Percentiles rank a stretch among this genome's conserved stretches.
Evolutionary conservation across 2,888 invertebrate species (phyloP).

Genomic region (Silvanus unidentatus): DNA sequence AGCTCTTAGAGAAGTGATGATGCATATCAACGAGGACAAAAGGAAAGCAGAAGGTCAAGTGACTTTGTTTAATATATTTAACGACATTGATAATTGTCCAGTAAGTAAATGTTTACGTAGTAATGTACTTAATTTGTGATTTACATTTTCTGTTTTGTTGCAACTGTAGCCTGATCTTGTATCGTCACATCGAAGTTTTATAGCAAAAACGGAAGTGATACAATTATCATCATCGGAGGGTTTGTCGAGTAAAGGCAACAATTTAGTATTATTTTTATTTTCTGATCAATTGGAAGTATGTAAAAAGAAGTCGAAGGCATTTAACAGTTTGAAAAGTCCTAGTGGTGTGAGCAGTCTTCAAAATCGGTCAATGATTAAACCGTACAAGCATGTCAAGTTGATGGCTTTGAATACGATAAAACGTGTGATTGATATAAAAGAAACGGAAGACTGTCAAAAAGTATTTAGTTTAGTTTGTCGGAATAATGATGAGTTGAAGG

Average conservation of each 20-base stretch:
- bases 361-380: slow-evolving; percentile 63
- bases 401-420: slow-evolving; percentile 85
- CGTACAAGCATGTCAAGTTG: slow-evolving; percentile 86
- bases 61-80: slow-evolving; percentile 94
- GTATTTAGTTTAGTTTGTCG: slow-evolving; percentile 87
- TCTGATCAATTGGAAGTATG: slow-evolving; percentile 92
- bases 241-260: slow-evolving; percentile 74
- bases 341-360: slow-evolving; percentile 28
- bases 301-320: slow-evolving; percentile 75
- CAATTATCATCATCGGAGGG: slow-evolving; percentile 70
- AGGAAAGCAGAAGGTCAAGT: slow-evolving; percentile 92
- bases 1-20: slow-evolving; percentile 88
- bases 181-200: slow-evolving; percentile 86
- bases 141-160: no score
- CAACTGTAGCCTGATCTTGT: slow-evolving; percentile 73
- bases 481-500: slow-evolving; percentile 78
- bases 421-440: slow-evolving; percentile 83
- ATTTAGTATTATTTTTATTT: slow-evolving; percentile 85
- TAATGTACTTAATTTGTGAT: no score
- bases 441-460: slow-evolving; percentile 79
- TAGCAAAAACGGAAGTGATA: slow-evolving; percentile 81
- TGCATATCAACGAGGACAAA: slow-evolving; percentile 96
- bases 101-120: slow-evolving; percentile 49
- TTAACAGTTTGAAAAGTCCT: slow-evolving; percentile 65
- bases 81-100: slow-evolving; percentile 97